Evolutionary conservation across 1,140 invertebrate genomes (phyloP).

Genomic region (Matsumurasca onukii): DNA sequence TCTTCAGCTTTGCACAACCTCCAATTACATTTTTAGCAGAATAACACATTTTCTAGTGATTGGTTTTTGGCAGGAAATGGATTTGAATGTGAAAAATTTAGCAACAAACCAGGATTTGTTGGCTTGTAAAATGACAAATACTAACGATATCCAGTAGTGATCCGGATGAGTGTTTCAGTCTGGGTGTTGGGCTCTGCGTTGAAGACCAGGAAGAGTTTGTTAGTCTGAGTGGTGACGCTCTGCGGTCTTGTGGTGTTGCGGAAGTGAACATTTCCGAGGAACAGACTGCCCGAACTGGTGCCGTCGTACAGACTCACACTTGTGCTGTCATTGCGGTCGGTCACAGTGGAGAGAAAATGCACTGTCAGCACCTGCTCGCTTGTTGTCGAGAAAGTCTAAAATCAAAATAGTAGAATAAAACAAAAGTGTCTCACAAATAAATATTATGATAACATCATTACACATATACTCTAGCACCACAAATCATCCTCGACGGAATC

Average conservation of each 20-base stretch:
- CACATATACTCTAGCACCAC: no score
- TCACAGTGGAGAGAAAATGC: constrained; percentile 76
- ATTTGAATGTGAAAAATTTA: no score
- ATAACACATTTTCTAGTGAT: no score
- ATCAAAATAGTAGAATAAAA: constrained; percentile 35
- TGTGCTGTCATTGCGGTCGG: constrained; percentile 70
- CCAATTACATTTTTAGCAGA: no score
- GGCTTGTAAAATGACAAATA: no score
- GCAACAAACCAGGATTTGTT: no score
- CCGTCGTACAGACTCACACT: constrained; percentile 78
- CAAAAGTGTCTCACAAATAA: not conserved
- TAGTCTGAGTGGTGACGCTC: constrained; percentile 74
- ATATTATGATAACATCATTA: constrained; percentile 11
- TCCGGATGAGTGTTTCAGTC: constrained; percentile 69
- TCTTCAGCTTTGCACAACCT: no score
- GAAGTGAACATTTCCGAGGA: constrained; percentile 66
- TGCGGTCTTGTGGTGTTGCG: constrained; percentile 81
- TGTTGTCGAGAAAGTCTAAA: constrained; percentile 68
- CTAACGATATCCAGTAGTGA: constrained; percentile 70
- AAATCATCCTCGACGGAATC: no score
- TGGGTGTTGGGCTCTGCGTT: constrained; percentile 65
- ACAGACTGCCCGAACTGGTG: constrained; percentile 61
- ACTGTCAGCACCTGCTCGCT: constrained; percentile 78
- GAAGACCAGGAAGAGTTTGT: constrained; percentile 76
- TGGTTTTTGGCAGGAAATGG: no score